These are phyloP conservation scores for Choloepus didactylus DNA, from an alignment of 2,797 vertebrate genomes.

Conservation along the genomic window DNA sequence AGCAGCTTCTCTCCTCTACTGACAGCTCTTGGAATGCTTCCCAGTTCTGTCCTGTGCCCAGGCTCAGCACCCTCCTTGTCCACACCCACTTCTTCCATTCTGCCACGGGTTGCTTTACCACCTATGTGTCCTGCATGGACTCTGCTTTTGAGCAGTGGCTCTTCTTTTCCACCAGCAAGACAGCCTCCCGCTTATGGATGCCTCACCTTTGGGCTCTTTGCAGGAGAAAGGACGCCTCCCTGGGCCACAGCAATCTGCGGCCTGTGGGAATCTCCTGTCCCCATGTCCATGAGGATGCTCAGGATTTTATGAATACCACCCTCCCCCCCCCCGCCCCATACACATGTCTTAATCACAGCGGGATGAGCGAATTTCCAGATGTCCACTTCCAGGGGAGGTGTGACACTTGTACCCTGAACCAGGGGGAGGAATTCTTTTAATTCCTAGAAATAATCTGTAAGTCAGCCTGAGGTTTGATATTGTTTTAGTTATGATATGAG, in stretches of 20 bases:
- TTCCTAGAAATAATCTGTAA: background rate
- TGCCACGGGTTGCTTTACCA: fast-evolving
- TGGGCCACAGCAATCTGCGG: background rate
- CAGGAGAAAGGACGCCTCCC: background rate
- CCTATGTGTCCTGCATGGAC: fast-evolving
- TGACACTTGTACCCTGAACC: background rate
- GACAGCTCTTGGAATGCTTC: background rate
- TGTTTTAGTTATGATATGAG: background rate
- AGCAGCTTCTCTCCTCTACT: background rate
- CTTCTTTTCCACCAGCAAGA: background rate
- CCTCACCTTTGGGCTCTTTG: background rate
- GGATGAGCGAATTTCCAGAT: background rate
- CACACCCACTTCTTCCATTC: fast-evolving
- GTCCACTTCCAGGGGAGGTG: background rate
- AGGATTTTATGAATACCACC: background rate
- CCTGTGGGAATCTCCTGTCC: background rate
- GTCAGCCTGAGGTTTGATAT: background rate
- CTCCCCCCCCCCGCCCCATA: too few relatives aligned
- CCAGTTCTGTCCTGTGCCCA: background rate
- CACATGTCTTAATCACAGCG: background rate
- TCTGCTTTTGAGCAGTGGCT: background rate
- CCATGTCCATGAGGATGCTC: background rate
- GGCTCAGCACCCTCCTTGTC: background rate
- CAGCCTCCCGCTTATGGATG: background rate
- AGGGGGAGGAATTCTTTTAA: background rate